Evolutionary conservation across 1,140 invertebrate species (phyloP), one percentile per base, ranked within the genome.

Genomic region (Theocolax elegans): DNA sequence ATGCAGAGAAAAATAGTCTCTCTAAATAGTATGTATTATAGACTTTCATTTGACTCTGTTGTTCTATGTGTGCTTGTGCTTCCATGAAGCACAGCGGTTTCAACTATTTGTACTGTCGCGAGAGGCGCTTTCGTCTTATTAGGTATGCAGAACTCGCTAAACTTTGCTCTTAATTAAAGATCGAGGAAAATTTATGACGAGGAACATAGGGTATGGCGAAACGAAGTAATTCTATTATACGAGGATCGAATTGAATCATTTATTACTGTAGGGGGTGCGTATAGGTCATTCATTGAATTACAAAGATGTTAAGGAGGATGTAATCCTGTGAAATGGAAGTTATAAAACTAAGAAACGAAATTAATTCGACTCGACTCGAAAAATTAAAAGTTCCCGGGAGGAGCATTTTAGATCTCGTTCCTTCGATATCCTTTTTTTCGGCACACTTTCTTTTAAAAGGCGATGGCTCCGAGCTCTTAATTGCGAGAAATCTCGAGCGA

Each of bases 151-250:
- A 63, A 46, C 67, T 63, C 17, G n/a, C 35, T n/a, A 46, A 69
- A 63, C 58, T 69, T 69, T 51, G 25, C 67, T 54, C 46, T 69
- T 69, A 69, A 69, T 63, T 63, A 63, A 63, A 54, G 35, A 62
- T 38, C 48, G 23, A 23, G 49, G 17, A 42, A 53, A 63, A 63
- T 69, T 54, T 54, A 63, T 46, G 40, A 53, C 35, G 31, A 56
- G 31, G 1, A 19, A 31, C 35, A 17, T 27, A 51, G 60, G n/a
- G 19, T 42, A 25, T 1, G 44, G 7, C 12, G 19, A n/a, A 15
- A 6, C 29, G 4, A 15, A 40, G 56, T 60, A 51, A 68, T 53
- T 59, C 13, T 21, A 60, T 59, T 51, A 3, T 31, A 10, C 1
- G 25, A 58, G 10, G 25, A 65, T n/a, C n/a, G 40, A 13, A 17